Evolutionary conservation across 2,888 invertebrate species (phyloP).

Genomic region (Steinernema scapterisci): DNA sequence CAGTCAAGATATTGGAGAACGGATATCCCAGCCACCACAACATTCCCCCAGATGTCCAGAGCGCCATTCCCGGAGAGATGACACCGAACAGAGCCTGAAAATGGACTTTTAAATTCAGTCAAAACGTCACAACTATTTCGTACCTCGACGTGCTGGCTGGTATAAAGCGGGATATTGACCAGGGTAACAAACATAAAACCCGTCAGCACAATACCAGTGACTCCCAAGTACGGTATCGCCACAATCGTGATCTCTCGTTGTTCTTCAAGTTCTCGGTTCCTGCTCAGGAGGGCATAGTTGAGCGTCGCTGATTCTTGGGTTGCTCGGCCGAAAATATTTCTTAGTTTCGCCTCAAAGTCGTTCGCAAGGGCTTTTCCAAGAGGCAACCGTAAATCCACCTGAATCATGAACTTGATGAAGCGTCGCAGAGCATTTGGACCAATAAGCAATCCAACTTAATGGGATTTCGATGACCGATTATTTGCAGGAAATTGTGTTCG

Average conservation of each 20-base stretch:
- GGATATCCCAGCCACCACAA: conserved; percentile 59
- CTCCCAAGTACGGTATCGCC: conserved; percentile 57
- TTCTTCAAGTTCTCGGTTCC: conserved; percentile 60
- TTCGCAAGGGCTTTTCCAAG: conserved; percentile 47
- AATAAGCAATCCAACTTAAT: too few relatives aligned
- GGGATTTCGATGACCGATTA: too few relatives aligned
- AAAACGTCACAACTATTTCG: not conserved
- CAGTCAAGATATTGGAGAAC: conserved; percentile 64
- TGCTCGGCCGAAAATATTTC: conserved; percentile 51
- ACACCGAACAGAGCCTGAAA: conserved; percentile 60
- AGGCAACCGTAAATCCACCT: conserved; percentile 53
- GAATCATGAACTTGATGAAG: not conserved
- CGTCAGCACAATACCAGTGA: conserved; percentile 58
- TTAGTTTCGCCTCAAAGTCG: conserved; percentile 56
- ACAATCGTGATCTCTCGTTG: conserved; percentile 59
- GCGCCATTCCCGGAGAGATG: conserved; percentile 62
- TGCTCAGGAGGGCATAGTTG: conserved; percentile 54
- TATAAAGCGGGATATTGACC: conserved; percentile 55
- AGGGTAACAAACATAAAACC: conserved; percentile 61
- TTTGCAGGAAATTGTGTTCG: too few relatives aligned
- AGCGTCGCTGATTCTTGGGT: conserved; percentile 48
- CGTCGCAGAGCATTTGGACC: too few relatives aligned
- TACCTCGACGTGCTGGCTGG: conserved; percentile 63
- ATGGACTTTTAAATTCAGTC: not conserved
- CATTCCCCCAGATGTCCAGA: conserved; percentile 60